phyloP scores from a whole-genome alignment of 2,888 invertebrate genomes.

The Dilophus febrilis region DNA sequence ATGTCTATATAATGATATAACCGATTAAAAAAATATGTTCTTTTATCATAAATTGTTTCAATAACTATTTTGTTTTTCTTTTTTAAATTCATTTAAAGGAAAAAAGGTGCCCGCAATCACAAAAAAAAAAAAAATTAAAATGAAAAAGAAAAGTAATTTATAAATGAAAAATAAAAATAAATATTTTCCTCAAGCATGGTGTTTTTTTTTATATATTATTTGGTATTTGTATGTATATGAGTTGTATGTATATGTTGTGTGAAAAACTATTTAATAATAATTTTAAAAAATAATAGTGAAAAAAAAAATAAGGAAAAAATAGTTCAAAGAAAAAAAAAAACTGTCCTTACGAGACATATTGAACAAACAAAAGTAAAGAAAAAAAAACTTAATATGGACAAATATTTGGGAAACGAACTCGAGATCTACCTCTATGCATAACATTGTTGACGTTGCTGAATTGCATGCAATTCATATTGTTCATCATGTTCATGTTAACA shows the following conservation, averaged over 20 bases:
- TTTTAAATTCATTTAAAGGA: neutral
- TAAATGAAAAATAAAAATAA: neutral
- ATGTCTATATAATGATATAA: no score
- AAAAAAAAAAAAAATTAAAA: neutral
- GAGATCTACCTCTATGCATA: conserved; percentile 33
- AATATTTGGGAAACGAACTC: conserved; percentile 30
- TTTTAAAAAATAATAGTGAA: neutral
- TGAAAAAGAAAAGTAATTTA: neutral
- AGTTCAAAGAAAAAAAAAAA: neutral
- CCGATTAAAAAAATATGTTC: no score
- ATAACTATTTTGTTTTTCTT: no score
- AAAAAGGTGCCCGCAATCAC: neutral
- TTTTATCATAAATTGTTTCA: no score
- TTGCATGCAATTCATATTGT: conserved; percentile 6
- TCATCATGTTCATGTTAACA: conserved; percentile 3
- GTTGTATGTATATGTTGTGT: neutral
- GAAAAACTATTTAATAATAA: neutral
- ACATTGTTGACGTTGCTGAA: conserved; percentile 17
- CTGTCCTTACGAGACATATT: no score
- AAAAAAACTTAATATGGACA: conserved; percentile 23
- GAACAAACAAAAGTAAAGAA: neutral
- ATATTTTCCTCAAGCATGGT: neutral
- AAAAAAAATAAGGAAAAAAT: neutral
- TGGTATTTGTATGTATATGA: no score
- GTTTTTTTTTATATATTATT: neutral